These are phyloP conservation scores for Petaurus breviceps DNA, from an alignment of 2,113 vertebrate species.

Conservation along the genomic window DNA sequence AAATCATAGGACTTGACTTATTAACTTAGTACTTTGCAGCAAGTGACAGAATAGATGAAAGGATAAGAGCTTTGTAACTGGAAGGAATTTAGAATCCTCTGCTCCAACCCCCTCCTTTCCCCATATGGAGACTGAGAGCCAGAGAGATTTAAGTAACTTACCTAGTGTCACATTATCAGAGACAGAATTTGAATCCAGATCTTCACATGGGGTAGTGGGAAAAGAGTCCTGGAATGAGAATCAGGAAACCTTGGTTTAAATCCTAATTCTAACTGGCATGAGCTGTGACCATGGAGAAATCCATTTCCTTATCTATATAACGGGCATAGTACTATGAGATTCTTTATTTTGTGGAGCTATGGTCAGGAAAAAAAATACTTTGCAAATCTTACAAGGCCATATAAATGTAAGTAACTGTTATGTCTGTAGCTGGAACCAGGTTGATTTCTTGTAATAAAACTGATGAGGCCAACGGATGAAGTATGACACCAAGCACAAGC, in stretches of 20 bases:
- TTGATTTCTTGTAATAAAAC: slow-evolving; percentile 1
- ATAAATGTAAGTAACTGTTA: background rate
- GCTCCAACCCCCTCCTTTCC: background rate
- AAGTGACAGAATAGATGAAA: background rate
- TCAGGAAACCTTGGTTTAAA: background rate
- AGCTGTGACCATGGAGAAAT: background rate
- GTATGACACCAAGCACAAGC: no score
- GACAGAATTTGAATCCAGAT: background rate
- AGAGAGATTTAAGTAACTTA: background rate
- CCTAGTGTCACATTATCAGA: background rate
- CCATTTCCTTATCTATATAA: background rate
- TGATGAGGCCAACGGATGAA: no score
- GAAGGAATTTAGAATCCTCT: no score
- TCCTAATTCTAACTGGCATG: background rate
- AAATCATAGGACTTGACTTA: background rate
- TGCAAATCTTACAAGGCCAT: background rate
- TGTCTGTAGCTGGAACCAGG: background rate
- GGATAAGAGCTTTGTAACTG: background rate
- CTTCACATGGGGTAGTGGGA: background rate
- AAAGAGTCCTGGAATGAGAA: background rate
- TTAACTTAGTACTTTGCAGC: no score
- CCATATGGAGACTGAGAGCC: background rate
- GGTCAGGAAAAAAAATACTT: background rate
- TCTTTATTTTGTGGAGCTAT: background rate
- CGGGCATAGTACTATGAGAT: background rate